Evolutionary conservation across 92 coral and sea anemone genomes (phyloP), one percentile per base, ranked within the genome.

Genomic region (Heteractis magnifica): DNA sequence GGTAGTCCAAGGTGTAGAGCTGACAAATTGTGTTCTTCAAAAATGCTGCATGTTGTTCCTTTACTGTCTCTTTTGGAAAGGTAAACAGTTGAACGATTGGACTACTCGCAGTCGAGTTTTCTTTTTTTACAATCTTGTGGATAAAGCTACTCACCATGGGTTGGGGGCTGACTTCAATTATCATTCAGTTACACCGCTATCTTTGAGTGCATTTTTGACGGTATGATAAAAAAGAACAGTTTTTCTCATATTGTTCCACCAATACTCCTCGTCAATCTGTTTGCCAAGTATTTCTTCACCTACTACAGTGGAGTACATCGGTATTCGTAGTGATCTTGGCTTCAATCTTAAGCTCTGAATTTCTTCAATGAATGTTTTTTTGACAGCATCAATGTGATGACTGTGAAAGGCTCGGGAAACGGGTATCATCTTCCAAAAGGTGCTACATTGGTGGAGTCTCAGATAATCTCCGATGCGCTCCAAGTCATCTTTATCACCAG

Each of bases 371-470:
- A 93, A 95, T 50, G 88, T 71, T 23, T 77, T 71, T 86, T 91
- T 90, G 64, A 95, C 80, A 34, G 75, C 62, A 44, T 93, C 97
- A 85, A 95, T 93, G 49, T 95, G 88, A 10, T 55, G 56, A 83
- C 98, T 95, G 85, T 95, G 98, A 65, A 93, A 95, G 44, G 98
- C 98, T 8, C 95, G 95, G 4, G 92, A 68, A 13, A 95, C 93
- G 51, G 77, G 72, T 23, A 95, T 88, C 44, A 72, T 77, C 77
- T 83, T 92, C 95, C 97, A 91, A 82, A 93, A 95, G 10, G 83
- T 81, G 5, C 72, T 86, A 19, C 72, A 16, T 34, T 76, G 79
- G n/a, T 84, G 75, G 6, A 70, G 41, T 5, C 73, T 76, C 20
- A 95, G 52, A 68, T 95, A 81, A 15, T 83, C 77, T 59, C 92